A percentile compares a stretch with the other conserved stretches of the same genome.
phyloP scores from a whole-genome alignment of 2,888 invertebrate genomes.

The Gymnoscelis rufifasciata region DNA sequence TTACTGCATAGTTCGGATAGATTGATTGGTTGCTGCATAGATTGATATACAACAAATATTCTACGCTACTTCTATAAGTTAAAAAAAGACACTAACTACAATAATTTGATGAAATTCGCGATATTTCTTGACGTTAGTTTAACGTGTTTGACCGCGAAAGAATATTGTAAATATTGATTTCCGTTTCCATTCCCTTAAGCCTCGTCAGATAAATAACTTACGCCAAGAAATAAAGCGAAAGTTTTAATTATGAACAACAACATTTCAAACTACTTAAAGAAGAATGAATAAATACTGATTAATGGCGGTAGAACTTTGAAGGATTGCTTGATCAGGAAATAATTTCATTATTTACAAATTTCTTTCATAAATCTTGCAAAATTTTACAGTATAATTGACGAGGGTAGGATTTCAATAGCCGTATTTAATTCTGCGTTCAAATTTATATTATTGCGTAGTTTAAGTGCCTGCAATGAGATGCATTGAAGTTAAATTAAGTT shows the following conservation, averaged over 20 bases:
- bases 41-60: too few species aligned
- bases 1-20: too few species aligned
- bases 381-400: neutral
- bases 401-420: too few species aligned
- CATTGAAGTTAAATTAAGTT: neutral
- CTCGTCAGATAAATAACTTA: too few species aligned
- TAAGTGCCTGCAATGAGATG: slow-evolving; percentile 12
- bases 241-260: too few species aligned
- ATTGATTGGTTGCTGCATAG: too few species aligned
- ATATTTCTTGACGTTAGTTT: neutral
- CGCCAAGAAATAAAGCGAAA: too few species aligned
- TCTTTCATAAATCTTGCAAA: slow-evolving; percentile 2
- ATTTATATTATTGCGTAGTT: neutral
- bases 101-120: neutral
- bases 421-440: slow-evolving; percentile 3
- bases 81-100: too few species aligned
- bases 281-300: neutral
- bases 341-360: slow-evolving; percentile 4
- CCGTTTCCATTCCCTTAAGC: too few species aligned
- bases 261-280: neutral
- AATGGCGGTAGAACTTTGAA: neutral
- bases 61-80: too few species aligned
- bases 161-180: neutral
- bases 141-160: too few species aligned
- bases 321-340: slow-evolving; percentile 4